phyloP scores from a whole-genome alignment of 92 coral and sea anemone genomes.

The Parazoanthus swiftii region DNA sequence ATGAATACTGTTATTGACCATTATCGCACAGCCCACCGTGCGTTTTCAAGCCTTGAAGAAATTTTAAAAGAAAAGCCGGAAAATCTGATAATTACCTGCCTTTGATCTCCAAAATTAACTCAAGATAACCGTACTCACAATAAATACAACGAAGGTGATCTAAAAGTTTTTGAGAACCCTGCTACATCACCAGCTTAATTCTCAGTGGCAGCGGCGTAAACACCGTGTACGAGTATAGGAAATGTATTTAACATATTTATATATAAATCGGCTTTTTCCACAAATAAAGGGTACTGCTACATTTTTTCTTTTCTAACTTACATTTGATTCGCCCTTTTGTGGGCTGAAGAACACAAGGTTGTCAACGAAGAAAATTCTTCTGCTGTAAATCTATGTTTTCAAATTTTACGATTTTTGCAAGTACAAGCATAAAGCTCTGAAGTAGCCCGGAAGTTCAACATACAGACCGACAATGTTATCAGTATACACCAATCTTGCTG shows the following conservation, averaged over 20 bases:
- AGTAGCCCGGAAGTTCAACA: not conserved
- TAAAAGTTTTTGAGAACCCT: not conserved
- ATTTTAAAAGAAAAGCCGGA: not conserved
- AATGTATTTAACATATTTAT: too few relatives aligned
- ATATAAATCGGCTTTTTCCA: too few relatives aligned
- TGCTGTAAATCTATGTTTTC: too few relatives aligned
- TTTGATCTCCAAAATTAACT: not conserved
- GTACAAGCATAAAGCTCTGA: not conserved
- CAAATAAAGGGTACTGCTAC: too few relatives aligned
- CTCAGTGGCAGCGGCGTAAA: not conserved
- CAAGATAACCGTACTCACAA: not conserved
- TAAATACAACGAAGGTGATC: not conserved
- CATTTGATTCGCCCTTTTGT: too few relatives aligned
- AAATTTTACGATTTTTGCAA: not conserved
- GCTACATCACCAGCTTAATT: not conserved
- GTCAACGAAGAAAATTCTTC: too few relatives aligned
- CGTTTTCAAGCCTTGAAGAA: not conserved
- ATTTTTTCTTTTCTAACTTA: too few relatives aligned
- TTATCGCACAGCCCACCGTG: not conserved
- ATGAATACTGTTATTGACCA: not conserved
- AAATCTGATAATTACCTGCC: not conserved
- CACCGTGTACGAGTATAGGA: too few relatives aligned
- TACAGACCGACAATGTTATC: not conserved
- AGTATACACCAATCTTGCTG: too few relatives aligned
- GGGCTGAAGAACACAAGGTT: too few relatives aligned